A percentile compares a stretch with the other conserved stretches of the same genome.
Conservation (phyloP, 2,888 invertebrate species). For the Chymomyza caudatula region DNA sequence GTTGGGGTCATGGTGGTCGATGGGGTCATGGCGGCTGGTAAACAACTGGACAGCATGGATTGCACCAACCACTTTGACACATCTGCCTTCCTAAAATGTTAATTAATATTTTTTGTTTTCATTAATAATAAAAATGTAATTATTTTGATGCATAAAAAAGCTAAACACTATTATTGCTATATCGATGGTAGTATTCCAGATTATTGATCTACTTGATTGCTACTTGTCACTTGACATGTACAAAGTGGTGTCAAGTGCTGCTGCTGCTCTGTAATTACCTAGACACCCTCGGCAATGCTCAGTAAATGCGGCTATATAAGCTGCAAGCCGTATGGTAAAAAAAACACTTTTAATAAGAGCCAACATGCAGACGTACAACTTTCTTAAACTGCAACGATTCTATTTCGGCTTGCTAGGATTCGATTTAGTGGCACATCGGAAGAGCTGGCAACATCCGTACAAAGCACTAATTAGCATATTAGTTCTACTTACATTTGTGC, state of each 20-base stretch:
- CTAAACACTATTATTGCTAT: neutral
- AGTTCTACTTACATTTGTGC: slow-evolving; percentile 15
- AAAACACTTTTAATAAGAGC: neutral
- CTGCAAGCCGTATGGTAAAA: neutral
- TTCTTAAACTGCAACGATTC: slow-evolving; percentile 35
- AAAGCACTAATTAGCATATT: slow-evolving; percentile 15
- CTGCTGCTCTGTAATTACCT: neutral
- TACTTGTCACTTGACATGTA: neutral
- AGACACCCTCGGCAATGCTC: neutral
- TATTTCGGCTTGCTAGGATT: slow-evolving; percentile 33
- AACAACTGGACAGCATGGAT: slow-evolving; percentile 3
- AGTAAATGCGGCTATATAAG: neutral
- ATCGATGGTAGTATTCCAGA: neutral
- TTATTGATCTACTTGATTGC: neutral
- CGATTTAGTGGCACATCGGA: slow-evolving; percentile 17
- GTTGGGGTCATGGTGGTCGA: neutral
- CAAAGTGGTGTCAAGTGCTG: neutral
- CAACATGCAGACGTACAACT: slow-evolving; percentile 36
- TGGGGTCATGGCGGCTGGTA: slow-evolving; percentile 15
- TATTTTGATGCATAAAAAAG: neutral
- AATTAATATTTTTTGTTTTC: neutral
- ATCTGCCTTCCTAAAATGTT: neutral
- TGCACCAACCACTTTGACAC: neutral
- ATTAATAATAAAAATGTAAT: neutral
- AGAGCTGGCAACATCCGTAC: slow-evolving; percentile 29